These are phyloP conservation scores for Esperia sulphurella DNA, from an alignment of 2,888 invertebrate species.

Conservation along the genomic window DNA sequence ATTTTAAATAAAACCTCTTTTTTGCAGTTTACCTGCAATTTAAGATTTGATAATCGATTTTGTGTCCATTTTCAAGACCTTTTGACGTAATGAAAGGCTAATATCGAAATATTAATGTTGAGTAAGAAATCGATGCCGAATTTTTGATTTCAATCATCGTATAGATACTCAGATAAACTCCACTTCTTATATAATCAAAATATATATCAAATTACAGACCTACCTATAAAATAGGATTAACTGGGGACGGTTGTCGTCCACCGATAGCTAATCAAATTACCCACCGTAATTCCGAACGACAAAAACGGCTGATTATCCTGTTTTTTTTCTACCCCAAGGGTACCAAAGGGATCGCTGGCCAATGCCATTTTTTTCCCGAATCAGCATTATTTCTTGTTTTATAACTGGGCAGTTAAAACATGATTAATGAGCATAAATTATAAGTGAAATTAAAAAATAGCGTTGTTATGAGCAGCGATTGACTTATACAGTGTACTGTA, in stretches of 20 bases:
- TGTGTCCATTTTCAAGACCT: too few relatives aligned
- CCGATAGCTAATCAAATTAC: conserved; percentile 74
- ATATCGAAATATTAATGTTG: too few relatives aligned
- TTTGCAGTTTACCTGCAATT: too few relatives aligned
- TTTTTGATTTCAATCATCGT: too few relatives aligned
- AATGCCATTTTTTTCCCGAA: conserved; percentile 31
- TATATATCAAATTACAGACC: not conserved
- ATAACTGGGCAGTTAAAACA: conserved; percentile 2
- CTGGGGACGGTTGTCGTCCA: conserved; percentile 59
- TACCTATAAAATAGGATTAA: conserved; percentile 59
- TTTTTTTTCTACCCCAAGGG: conserved; percentile 50
- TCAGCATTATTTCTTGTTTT: conserved; percentile 11
- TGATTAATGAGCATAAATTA: not conserved
- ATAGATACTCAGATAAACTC: too few relatives aligned
- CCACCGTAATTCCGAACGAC: conserved; percentile 62
- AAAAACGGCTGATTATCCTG: conserved; percentile 69
- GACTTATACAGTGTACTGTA: too few relatives aligned
- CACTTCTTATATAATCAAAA: not conserved
- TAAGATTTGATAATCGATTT: too few relatives aligned
- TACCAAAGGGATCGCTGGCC: conserved; percentile 51
- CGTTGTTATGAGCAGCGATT: too few relatives aligned
- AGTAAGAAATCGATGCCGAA: too few relatives aligned
- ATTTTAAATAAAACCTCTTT: too few relatives aligned
- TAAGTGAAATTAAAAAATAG: too few relatives aligned
- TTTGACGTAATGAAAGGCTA: too few relatives aligned